Evolutionary conservation across 1,140 invertebrate genomes (phyloP).

Genomic region (Lordiphosa stackelbergi): DNA sequence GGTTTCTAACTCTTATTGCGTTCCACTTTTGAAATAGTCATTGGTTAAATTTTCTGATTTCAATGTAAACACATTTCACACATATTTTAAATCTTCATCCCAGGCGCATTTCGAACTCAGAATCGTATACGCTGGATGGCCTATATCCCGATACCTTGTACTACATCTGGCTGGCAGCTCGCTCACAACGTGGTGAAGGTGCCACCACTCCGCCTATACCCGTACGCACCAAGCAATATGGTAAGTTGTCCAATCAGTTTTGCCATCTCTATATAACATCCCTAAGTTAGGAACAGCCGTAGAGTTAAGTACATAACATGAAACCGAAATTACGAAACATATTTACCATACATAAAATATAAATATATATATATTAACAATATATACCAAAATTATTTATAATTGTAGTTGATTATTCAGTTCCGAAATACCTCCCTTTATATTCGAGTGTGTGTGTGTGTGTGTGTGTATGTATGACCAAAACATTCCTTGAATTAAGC

Average conservation of each 20-base stretch:
- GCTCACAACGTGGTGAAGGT: conserved; percentile 93
- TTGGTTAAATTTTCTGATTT: not conserved
- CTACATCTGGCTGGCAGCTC: conserved; percentile 96
- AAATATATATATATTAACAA: conserved; percentile 25
- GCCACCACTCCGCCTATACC: conserved; percentile 95
- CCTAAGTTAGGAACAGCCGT: conserved; percentile 52
- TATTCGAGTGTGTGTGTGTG: conserved; percentile 21
- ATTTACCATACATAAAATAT: conserved; percentile 28
- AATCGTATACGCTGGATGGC: conserved; percentile 90
- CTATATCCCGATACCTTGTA: conserved; percentile 97
- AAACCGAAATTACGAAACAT: conserved; percentile 25
- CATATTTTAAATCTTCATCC: not conserved
- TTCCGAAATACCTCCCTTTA: conserved; percentile 25
- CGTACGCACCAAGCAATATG: conserved; percentile 96
- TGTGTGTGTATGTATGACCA: conserved; percentile 18
- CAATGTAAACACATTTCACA: not conserved
- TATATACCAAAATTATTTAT: conserved; percentile 7
- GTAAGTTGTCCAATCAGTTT: conserved; percentile 81
- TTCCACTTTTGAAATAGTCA: too few species aligned
- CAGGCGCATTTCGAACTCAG: conserved; percentile 86
- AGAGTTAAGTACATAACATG: conserved; percentile 46
- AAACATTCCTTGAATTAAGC: conserved; percentile 24
- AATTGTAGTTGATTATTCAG: conserved; percentile 55
- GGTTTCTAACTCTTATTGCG: too few species aligned
- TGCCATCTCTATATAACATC: conserved; percentile 13